phyloP scores from a whole-genome alignment of 2,113 vertebrate genomes.

The Hippopotamus amphibius region DNA sequence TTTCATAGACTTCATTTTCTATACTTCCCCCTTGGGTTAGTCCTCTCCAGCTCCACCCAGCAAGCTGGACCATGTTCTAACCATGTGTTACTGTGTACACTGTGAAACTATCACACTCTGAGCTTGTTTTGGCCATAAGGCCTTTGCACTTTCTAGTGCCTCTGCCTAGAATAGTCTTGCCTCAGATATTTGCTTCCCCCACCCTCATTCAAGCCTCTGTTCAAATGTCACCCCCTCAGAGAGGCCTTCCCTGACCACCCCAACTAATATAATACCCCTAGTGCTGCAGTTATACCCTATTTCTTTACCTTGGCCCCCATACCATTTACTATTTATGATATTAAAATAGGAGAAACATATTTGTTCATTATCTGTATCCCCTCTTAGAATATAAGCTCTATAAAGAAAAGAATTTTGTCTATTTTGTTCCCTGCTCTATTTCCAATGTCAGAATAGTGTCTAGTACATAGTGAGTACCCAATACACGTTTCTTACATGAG shows the following conservation, averaged over 20 bases:
- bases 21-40: background rate
- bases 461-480: background rate
- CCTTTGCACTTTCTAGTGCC: background rate
- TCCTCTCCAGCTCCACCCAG: background rate
- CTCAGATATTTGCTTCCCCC: background rate
- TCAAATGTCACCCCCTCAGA: background rate
- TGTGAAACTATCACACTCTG: background rate
- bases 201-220: background rate
- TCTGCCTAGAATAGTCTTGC: background rate
- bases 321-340: background rate
- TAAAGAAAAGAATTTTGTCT: background rate
- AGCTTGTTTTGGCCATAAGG: background rate
- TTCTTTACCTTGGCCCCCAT: background rate
- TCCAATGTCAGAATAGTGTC: background rate
- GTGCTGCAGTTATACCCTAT: rapidly evolving
- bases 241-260: background rate
- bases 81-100: rapidly evolving
- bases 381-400: background rate
- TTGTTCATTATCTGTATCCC: background rate
- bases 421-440: background rate
- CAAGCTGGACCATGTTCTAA: no score
- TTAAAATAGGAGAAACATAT: background rate
- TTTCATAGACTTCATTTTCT: background rate
- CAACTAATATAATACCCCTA: background rate
- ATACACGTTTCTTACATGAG: background rate